Evolutionary conservation across 2,888 invertebrate species (phyloP).

Genomic region (Vesta saturnalis): DNA sequence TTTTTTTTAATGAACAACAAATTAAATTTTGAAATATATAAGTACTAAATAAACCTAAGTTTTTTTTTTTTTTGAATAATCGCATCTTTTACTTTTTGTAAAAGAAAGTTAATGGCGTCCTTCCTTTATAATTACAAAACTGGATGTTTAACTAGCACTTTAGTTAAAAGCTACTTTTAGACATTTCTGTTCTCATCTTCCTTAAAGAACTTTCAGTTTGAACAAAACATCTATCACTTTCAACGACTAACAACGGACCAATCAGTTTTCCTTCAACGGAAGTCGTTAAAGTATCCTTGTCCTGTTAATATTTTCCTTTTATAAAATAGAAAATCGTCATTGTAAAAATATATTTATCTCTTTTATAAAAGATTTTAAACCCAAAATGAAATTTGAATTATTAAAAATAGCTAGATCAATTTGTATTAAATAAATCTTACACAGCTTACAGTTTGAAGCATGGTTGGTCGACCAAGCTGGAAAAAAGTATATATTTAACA

Average conservation of each 20-base stretch:
- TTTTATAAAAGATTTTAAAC: too few relatives aligned
- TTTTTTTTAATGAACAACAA: too few relatives aligned
- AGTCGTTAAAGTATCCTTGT: constrained; percentile 43
- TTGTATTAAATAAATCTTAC: too few relatives aligned
- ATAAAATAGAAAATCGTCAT: constrained; percentile 18
- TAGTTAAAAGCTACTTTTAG: constrained; percentile 37
- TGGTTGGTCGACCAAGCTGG: too few relatives aligned
- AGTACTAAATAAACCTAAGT: background rate
- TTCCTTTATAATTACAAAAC: constrained; percentile 23
- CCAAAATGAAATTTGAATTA: too few relatives aligned
- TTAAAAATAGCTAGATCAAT: too few relatives aligned
- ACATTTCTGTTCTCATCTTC: constrained; percentile 30
- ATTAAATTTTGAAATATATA: too few relatives aligned
- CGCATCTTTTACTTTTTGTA: background rate
- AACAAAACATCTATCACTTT: constrained; percentile 43
- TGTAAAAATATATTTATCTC: too few relatives aligned
- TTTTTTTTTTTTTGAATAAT: constrained; percentile 1
- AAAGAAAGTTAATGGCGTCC: constrained; percentile 10
- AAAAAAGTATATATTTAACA: too few relatives aligned
- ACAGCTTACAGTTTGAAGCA: too few relatives aligned
- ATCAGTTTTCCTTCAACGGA: constrained; percentile 42
- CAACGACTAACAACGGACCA: constrained; percentile 42
- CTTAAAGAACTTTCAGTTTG: constrained; percentile 31
- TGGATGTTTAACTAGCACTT: constrained; percentile 36
- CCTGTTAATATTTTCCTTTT: constrained; percentile 30